Evolutionary conservation across 1,140 invertebrate genomes (phyloP), one percentile per base, ranked within the genome.

Genomic region (Potamilus streckersoni): DNA sequence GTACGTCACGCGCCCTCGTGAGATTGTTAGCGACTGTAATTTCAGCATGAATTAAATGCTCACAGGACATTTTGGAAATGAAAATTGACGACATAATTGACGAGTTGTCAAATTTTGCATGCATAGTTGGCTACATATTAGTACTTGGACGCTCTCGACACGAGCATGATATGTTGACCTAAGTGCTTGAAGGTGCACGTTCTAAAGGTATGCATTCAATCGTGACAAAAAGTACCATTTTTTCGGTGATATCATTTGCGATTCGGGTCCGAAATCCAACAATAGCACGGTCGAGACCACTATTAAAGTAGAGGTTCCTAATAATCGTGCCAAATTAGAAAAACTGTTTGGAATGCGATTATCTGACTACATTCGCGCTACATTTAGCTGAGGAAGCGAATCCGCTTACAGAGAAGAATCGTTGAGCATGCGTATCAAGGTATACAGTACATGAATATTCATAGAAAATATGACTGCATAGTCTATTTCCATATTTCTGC

Each of bases 71-170:
- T 16, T 91, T 90, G 75, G 83, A 88, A 64, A 72, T 80, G 71
- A 74, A 73, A 65, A 84, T 87, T 70, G 68, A 77, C 20, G 78
- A 87, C 76, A 84, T 85, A 55, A 86, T 89, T 78, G 82, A 82
- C 62, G 82, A 82, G 58, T 68, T 90, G 20, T 19, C 71, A 61
- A 85, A 86, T 62, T 78, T 87, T 55, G 80, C 76, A 31, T 75
- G 84, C 4, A 87, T 88, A 63, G 78, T 87, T 27, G 90, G 90
- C 78, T 89, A 91, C 73, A 83, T 89, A 17, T 67, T 88, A 19
- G 71, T 91, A 8, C 84, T 64, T 65, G 87, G 74, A 12, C 23
- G 60, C 14, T 69, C 56, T 77, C 61, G 66, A 78, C 79, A 74
- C 60, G 81, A 90, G 73, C 85, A 90, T 69, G 55, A 75, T 56